phyloP scores from a whole-genome alignment of 2,888 invertebrate genomes.

The Eustalomyia histrio region DNA sequence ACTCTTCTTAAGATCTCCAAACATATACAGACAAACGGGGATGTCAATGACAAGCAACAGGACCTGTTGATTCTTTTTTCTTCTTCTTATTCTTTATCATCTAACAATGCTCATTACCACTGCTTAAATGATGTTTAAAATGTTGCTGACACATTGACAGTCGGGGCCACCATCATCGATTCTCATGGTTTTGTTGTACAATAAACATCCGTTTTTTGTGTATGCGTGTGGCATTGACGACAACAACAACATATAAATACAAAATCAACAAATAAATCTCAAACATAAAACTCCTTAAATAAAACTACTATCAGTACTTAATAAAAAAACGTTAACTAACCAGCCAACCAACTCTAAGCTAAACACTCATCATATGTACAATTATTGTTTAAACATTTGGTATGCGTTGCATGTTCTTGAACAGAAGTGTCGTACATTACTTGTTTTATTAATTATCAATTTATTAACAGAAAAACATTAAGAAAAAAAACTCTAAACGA shows the following conservation, averaged over 20 bases:
- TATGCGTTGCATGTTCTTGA: constrained; percentile 70
- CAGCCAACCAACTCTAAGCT: not conserved
- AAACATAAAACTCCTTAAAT: constrained; percentile 13
- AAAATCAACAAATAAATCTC: constrained; percentile 54
- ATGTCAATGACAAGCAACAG: constrained; percentile 54
- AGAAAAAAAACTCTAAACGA: constrained; percentile 13
- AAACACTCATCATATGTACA: constrained; percentile 45
- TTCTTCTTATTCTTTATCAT: constrained; percentile 32
- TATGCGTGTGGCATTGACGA: constrained; percentile 24
- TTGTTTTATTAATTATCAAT: constrained; percentile 76
- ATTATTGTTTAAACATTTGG: constrained; percentile 67
- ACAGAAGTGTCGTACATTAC: constrained; percentile 74
- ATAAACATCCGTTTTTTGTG: constrained; percentile 38
- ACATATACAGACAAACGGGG: not conserved
- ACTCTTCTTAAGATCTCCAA: not conserved
- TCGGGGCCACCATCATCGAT: constrained; percentile 68
- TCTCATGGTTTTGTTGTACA: constrained; percentile 62
- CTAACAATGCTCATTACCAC: constrained; percentile 68
- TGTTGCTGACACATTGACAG: constrained; percentile 69
- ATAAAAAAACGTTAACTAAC: too few relatives aligned
- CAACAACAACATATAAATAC: not conserved
- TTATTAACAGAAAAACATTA: constrained; percentile 69
- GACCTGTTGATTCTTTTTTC: constrained; percentile 58
- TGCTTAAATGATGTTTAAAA: constrained; percentile 62
- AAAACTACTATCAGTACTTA: not conserved